Conservation (phyloP, 2,113 vertebrate genomes). For the Oxyura jamaicensis region DNA sequence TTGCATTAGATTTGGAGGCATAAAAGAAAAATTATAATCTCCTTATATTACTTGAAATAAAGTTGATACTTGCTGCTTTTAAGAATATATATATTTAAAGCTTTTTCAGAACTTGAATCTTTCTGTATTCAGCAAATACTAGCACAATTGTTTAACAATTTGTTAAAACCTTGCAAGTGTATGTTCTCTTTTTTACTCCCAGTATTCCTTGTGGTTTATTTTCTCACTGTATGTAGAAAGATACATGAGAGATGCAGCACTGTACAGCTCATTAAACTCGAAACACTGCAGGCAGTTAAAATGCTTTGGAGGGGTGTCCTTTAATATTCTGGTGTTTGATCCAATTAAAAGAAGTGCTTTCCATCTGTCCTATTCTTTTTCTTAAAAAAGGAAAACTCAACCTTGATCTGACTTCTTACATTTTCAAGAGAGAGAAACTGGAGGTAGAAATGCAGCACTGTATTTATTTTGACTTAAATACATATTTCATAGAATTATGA, state of each 20-base stretch:
- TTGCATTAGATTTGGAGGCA: fast-evolving
- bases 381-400: background rate
- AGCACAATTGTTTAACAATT: background rate
- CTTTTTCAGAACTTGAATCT: background rate
- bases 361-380: background rate
- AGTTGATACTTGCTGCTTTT: background rate
- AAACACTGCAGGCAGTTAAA: background rate
- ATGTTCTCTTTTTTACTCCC: background rate
- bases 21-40: background rate
- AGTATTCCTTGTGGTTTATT: background rate
- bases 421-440: constrained; percentile 8
- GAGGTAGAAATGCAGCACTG: constrained; percentile 9
- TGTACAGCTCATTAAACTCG: background rate
- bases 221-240: background rate
- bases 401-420: constrained; percentile 4
- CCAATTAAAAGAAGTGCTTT: background rate
- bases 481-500: background rate
- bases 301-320: background rate
- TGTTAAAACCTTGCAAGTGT: background rate
- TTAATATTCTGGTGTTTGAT: background rate
- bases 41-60: background rate
- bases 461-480: constrained; percentile 15
- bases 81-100: background rate
- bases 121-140: background rate
- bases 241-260: background rate